Evolutionary conservation across 2,797 vertebrate species (phyloP), one percentile per base, ranked within the genome.

Genomic region (Todus mexicanus): DNA sequence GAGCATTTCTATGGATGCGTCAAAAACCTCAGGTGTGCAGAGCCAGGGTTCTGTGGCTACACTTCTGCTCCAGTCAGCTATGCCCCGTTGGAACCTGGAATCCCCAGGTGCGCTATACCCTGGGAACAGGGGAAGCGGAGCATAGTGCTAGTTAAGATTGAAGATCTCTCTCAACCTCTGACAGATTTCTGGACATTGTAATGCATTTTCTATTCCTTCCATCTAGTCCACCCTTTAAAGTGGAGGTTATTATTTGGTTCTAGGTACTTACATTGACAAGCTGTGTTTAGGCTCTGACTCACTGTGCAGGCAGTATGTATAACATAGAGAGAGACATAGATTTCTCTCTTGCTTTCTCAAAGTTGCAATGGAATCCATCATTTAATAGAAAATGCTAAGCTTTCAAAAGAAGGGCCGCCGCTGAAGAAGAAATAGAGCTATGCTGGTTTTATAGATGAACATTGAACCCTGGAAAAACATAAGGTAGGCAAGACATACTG

Each of bases 151-250:
- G 25, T 26, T 63, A n/a, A 45, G 63, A 71, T 3, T 54, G 63
- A 80, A 84, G 68, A 61, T 48, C 53, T 65, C 31, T 78, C 38
- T 47, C 50, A 74, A 7, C 27, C 50, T 63, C 79, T 86, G 70
- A 40, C 76, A 92, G 70, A 70, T 88, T 84, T 88, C 85, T 95
- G 91, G 85, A 77, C 43, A 14, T 35, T 48, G 50, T 48, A 69
- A 61, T 51, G 70, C 12, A 19, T 92, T 81, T 93, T 87, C 69
- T 93, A 2, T 51, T 93, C 47, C 85, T 92, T 88, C 93, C 70
- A 86, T 86, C 84, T 80, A 81, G 70, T 91, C 79, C 43, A 63
- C 70, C 78, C 84, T 84, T 90, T 65, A 23, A 73, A 86, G 87
- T 59, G 50, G 33, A 85, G 76, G n/a, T 92, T 87, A 29, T 33